Conservation (phyloP, 2,797 vertebrate species). For the Sebastolobus alascanus region DNA sequence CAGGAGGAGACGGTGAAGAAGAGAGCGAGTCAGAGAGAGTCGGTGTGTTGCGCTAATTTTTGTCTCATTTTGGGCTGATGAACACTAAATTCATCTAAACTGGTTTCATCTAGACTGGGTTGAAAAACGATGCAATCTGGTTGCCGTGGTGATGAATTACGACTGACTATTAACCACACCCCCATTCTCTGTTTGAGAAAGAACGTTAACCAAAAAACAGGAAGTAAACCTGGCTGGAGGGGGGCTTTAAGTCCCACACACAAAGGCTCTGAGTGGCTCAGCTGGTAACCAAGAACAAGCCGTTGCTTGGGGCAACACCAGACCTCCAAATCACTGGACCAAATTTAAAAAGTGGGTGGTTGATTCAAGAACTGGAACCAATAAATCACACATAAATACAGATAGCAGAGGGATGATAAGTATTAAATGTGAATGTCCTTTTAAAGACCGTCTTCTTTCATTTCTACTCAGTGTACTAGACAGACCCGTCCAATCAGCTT, state of each 20-base stretch:
- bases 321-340: not conserved
- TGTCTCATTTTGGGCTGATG: no score
- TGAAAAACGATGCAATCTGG: no score
- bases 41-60: no score
- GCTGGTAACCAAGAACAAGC: conserved; percentile 3
- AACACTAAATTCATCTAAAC: no score
- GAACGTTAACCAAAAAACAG: no score
- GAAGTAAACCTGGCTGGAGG: no score
- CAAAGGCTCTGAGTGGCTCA: not conserved
- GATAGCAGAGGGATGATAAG: not conserved
- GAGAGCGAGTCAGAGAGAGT: no score
- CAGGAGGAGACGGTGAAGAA: no score
- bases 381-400: not conserved
- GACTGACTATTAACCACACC: no score
- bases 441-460: not conserved
- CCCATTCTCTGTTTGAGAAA: no score
- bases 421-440: not conserved
- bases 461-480: not conserved
- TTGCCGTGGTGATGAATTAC: no score
- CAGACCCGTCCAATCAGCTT: not conserved
- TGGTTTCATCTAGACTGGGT: no score
- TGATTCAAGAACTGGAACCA: conserved; percentile 4
- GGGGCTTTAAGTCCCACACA: not conserved
- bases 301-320: not conserved
- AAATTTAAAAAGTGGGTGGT: not conserved